Conservation (phyloP, 2,797 vertebrate species). For the Triplophysa bombifrons region DNA sequence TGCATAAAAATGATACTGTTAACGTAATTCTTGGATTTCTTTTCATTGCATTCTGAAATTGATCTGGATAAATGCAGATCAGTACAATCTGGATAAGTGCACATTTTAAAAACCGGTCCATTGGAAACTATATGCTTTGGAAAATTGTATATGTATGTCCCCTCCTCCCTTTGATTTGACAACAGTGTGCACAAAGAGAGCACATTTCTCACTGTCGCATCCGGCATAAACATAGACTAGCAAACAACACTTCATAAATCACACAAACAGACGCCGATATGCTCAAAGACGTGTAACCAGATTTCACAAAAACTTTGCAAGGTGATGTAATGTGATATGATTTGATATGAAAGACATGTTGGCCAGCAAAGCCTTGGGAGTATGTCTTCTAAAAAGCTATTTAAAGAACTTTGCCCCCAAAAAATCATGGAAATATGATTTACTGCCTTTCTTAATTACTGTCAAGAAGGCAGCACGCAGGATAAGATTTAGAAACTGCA, state of each 20-base stretch:
- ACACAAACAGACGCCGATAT: slow-evolving; percentile 13
- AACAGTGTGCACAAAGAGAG: neutral
- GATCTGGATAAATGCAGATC: no score
- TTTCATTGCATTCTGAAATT: no score
- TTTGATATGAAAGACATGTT: slow-evolving; percentile 26
- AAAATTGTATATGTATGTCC: neutral
- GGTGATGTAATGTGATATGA: slow-evolving; percentile 21
- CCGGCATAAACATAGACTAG: slow-evolving; percentile 9
- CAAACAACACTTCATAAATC: slow-evolving; percentile 30
- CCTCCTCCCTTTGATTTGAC: neutral
- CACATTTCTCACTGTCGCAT: slow-evolving; percentile 1
- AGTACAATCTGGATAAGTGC: no score
- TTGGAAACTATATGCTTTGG: neutral
- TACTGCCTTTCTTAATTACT: slow-evolving; percentile 63
- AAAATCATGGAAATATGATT: slow-evolving; percentile 63
- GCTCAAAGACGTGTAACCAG: neutral
- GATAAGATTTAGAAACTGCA: slow-evolving; percentile 50
- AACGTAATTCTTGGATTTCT: no score
- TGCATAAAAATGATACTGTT: no score
- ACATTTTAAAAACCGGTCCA: no score
- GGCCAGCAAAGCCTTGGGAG: slow-evolving; percentile 18
- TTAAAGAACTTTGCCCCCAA: slow-evolving; percentile 60
- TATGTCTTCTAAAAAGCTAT: slow-evolving; percentile 56
- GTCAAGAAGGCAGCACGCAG: slow-evolving; percentile 51
- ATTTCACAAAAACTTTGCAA: slow-evolving; percentile 11